Evolutionary conservation across 2,797 vertebrate genomes (phyloP).

Genomic region (Odontamblyopus rebecca): DNA sequence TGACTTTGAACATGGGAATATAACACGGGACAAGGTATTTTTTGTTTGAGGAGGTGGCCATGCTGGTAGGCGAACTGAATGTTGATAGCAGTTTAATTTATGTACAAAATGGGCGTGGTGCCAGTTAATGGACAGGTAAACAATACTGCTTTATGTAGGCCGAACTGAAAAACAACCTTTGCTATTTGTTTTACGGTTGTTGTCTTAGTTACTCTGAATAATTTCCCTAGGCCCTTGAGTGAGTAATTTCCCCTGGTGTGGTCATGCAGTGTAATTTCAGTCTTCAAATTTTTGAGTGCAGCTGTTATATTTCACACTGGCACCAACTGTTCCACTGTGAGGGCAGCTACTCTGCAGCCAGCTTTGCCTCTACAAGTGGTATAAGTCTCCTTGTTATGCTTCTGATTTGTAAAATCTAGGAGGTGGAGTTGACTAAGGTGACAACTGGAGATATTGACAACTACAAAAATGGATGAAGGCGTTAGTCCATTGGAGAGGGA

Average conservation of each 20-base stretch:
- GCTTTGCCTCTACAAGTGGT: no score
- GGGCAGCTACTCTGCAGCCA: neutral
- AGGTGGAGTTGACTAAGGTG: conserved; percentile 73
- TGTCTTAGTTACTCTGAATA: neutral
- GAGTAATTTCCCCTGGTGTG: conserved; percentile 5
- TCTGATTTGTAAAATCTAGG: conserved; percentile 44
- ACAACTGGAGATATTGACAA: conserved; percentile 50
- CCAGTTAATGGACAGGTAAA: neutral
- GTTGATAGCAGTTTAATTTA: neutral
- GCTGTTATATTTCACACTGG: conserved; percentile 29
- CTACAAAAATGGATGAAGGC: conserved; percentile 81
- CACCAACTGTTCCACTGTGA: neutral
- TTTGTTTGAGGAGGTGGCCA: neutral
- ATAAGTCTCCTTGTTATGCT: neutral
- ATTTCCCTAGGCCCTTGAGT: neutral
- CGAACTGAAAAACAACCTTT: neutral
- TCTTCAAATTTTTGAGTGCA: conserved; percentile 8
- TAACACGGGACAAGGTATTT: neutral
- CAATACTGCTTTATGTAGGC: no score
- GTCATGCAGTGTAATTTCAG: neutral
- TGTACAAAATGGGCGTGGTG: neutral
- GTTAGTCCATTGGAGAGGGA: conserved; percentile 80
- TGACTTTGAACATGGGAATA: neutral
- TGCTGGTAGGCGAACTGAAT: conserved; percentile 9
- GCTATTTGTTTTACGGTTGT: neutral